These are phyloP conservation scores for Elysia chlorotica DNA, from an alignment of 1,140 invertebrate genomes.

Conservation along the genomic window DNA sequence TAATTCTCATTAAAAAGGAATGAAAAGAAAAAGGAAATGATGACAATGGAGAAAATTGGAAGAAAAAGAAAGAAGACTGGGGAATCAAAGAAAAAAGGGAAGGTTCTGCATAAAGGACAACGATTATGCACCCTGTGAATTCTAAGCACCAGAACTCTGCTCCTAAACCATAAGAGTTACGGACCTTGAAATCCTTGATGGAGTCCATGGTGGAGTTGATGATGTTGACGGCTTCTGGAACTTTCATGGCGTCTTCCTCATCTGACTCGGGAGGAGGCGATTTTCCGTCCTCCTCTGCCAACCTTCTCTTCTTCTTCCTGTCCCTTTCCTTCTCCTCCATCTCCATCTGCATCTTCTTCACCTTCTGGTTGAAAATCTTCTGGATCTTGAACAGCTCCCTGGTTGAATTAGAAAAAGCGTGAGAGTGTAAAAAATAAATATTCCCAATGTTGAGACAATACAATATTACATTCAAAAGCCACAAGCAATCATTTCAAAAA, in stretches of 20 bases:
- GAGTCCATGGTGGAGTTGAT: constrained; percentile 66
- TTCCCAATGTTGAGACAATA: background rate
- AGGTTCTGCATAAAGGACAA: too few relatives aligned
- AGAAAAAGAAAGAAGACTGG: too few relatives aligned
- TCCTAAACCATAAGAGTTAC: too few relatives aligned
- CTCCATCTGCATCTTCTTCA: constrained; percentile 56
- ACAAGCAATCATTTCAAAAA: background rate
- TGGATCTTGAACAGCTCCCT: constrained; percentile 78
- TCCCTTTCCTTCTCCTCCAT: constrained; percentile 53
- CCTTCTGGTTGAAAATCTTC: constrained; percentile 79
- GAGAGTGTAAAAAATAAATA: background rate
- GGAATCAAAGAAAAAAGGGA: too few relatives aligned
- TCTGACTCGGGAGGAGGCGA: constrained; percentile 47
- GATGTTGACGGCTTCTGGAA: constrained; percentile 52
- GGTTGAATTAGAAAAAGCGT: background rate
- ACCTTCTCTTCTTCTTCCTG: constrained; percentile 49
- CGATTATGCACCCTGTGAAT: too few relatives aligned
- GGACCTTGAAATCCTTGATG: constrained; percentile 78
- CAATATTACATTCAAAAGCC: background rate
- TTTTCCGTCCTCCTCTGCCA: constrained; percentile 42
- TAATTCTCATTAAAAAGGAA: too few relatives aligned
- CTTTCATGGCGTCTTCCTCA: constrained; percentile 46
- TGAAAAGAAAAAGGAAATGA: too few relatives aligned
- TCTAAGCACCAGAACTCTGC: too few relatives aligned
- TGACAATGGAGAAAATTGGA: too few relatives aligned